phyloP scores from a whole-genome alignment of 2,888 invertebrate genomes.

The Acleris emargana region DNA sequence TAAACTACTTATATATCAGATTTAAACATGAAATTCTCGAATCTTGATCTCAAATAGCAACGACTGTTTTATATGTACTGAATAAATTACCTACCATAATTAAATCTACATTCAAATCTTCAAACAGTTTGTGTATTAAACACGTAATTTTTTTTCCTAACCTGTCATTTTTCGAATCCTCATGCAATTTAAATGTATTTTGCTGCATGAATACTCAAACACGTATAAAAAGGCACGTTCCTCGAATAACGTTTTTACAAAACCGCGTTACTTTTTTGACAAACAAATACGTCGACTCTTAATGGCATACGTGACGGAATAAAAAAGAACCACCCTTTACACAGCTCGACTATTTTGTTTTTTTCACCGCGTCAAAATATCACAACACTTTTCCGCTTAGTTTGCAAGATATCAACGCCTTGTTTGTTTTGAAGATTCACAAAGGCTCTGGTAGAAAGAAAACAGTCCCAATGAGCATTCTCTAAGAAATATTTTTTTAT shows the following conservation, averaged over 20 bases:
- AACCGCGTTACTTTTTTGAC: slow-evolving; percentile 11
- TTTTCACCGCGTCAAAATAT: slow-evolving; percentile 26
- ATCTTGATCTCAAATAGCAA: too few species aligned
- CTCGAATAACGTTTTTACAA: slow-evolving; percentile 2
- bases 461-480: slow-evolving; percentile 25
- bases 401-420: slow-evolving; percentile 11
- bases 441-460: slow-evolving; percentile 29
- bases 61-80: too few species aligned
- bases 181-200: neutral
- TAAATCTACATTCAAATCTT: too few species aligned
- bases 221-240: slow-evolving; percentile 3
- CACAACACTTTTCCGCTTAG: slow-evolving; percentile 21
- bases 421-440: slow-evolving; percentile 19
- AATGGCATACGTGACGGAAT: slow-evolving; percentile 5
- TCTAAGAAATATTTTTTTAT: slow-evolving; percentile 11
- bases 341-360: slow-evolving; percentile 7
- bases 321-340: slow-evolving; percentile 11
- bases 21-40: too few species aligned
- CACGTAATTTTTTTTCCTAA: neutral
- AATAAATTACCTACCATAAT: too few species aligned
- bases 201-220: neutral
- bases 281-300: slow-evolving; percentile 11
- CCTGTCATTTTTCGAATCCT: neutral
- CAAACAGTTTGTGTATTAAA: neutral
- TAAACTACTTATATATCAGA: too few species aligned